Base-by-base conservation (phyloP, 1,140 invertebrate genomes). In the Cryptotermes secundus region DNA sequence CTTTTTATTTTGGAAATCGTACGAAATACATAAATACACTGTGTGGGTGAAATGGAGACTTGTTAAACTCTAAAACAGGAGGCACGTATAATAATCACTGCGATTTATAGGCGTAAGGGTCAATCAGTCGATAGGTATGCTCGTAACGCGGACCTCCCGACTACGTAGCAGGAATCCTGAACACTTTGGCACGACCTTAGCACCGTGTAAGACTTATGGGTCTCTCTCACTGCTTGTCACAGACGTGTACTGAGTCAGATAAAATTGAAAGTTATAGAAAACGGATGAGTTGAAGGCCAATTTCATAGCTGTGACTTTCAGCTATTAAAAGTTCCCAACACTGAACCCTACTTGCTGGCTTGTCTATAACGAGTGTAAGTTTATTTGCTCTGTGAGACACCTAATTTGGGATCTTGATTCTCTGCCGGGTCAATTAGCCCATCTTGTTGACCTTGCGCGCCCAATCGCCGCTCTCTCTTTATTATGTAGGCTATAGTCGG, bases 391-490 rank as follows among this genome's bases (percentile, higher is more conserved):
- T 72, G 59, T 6, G 59, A 72, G 59, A 72, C 59, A 72, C 59
- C 59, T 72, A 72, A 72, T 72, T 72, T 72, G 59, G 59, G 59
- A 72, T 72, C 59, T 72, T 72, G 59, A 72, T 72, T 72, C 59
- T 72, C 26, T 72, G 59, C 59, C 59, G 59, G 59, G 59, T 72
- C 59, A 72, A 72, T 72, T 72, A 72, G 59, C 59, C n/a, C 2
- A 26, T 72, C 59, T 72, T 72, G 59, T 72, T 72, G 59, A 72
- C 59, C 59, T 72, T 72, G 59, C n/a, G 59, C 26, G 59, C n/a
- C 14, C 26, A 26, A 72, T 7, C 59, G 7, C 14, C 26, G 10
- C 26, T 19, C 45, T 49, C 45, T 16, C 7, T 49, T 72, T n/a
- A 4, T 72, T 9, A 14, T 72, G 9, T 72, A 31, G 16, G n/a